These are phyloP conservation scores for Patiria miniata DNA, from an alignment of 35 echinoderm and acorn worm genomes.

Conservation along the genomic window DNA sequence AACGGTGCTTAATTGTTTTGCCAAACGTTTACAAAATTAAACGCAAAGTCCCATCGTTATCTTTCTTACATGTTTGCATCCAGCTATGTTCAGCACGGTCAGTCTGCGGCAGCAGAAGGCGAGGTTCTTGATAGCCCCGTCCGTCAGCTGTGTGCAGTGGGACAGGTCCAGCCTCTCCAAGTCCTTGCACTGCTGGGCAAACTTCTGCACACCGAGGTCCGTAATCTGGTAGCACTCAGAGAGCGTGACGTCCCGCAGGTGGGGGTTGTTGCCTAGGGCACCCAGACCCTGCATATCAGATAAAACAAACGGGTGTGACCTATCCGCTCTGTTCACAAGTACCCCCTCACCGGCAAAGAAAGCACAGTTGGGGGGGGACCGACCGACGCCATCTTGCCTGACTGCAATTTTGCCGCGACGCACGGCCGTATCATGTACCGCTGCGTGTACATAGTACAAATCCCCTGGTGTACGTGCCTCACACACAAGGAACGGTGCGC, in stretches of 20 bases:
- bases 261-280: constrained; percentile 80
- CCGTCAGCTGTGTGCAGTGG: constrained; percentile 84
- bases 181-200: constrained; percentile 93
- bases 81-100: constrained; percentile 82
- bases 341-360: no score
- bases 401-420: no score
- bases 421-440: no score
- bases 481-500: no score
- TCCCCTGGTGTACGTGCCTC: no score
- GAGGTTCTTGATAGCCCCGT: constrained; percentile 90
- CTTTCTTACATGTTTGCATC: constrained; percentile 72
- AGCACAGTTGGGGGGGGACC: no score
- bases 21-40: no score
- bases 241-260: constrained; percentile 71
- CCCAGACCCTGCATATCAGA: constrained; percentile 74
- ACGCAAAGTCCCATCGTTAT: background rate
- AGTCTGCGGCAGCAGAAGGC: constrained; percentile 93
- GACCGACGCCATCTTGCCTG: no score
- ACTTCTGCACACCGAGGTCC: constrained; percentile 95
- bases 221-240: constrained; percentile 96
- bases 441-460: no score
- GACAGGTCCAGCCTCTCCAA: constrained; percentile 89
- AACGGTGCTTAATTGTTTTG: no score
- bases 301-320: background rate
- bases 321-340: no score